phyloP scores from a whole-genome alignment of 2,113 vertebrate species.

The Erpornis zantholeuca region DNA sequence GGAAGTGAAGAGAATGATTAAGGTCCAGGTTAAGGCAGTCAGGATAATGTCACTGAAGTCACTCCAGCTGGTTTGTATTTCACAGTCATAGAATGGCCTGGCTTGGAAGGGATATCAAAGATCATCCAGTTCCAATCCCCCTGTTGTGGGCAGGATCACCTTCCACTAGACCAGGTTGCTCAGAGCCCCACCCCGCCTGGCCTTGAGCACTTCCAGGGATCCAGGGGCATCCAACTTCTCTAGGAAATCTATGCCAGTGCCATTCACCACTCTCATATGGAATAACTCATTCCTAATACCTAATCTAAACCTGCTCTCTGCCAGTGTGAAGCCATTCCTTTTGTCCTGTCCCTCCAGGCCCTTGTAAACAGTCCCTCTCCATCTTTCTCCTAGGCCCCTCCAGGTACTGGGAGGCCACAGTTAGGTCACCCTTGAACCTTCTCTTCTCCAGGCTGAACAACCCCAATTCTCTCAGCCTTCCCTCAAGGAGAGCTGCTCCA shows the following conservation, averaged over 20 bases:
- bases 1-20: background rate
- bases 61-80: background rate
- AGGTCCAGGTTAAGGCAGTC: background rate
- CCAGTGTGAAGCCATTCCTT: too few species aligned
- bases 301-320: background rate
- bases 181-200: background rate
- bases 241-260: background rate
- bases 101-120: background rate
- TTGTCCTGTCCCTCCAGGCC: background rate
- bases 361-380: fast-evolving
- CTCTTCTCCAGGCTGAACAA: background rate
- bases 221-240: background rate
- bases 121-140: background rate
- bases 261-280: background rate
- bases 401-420: background rate
- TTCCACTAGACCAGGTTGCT: too few species aligned
- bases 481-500: background rate
- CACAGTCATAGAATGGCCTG: background rate
- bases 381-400: background rate
- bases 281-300: background rate
- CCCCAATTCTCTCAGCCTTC: background rate
- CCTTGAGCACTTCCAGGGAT: background rate
- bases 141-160: background rate
- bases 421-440: background rate
- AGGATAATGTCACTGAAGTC: background rate